Base-by-base conservation (phyloP, 2,888 invertebrate species). In the Itoplectis maculator region DNA sequence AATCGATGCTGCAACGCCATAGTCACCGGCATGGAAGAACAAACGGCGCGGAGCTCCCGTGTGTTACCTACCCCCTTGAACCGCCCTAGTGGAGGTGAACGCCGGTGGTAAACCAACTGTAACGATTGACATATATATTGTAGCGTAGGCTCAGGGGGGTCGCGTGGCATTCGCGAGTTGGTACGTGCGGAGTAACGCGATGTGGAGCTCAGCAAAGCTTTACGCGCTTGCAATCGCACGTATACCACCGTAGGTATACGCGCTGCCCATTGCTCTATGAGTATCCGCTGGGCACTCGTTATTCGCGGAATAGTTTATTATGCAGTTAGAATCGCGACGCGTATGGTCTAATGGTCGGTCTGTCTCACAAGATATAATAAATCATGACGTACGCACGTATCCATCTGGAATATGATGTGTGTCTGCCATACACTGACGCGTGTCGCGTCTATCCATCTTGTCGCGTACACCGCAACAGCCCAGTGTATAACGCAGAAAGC, bases 101-200 rank as follows among this genome's bases (percentile, higher is more conserved):
- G 70, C 56, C 59, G 80, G 20, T 72, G 70, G 63, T 81, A 75
- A 81, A 70, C 70, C 80, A 76, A 70, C 75, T 80, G 80, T 72
- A 76, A 81, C 80, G 76, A 70, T 76, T 78, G 70, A 70, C 54
- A 59, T 70, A 47, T 81, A 76, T 75, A 49, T 18, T 45, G 66
- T 15, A 18, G 47, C 54, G 42, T n/a, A 66, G 42, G 54, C 15
- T 49, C 15, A 45, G 40, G 23, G 23, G 20, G n/a, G n/a, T n/a
- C 59, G 35, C 23, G 47, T 9, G 13, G 18, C 37, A 75, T 79
- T 69, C 54, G 54, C 74, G 35, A 54, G 20, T 40, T 18, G 45
- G 47, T 56, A 45, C 63, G 70, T 35, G 70, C 56, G 40, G 47
- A 40, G 70, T 47, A 75, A 80, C 70, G 42, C 56, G 56, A 76